Conservation (phyloP, 92 coral and sea anemone species). For the Epizoanthus ramosus region DNA sequence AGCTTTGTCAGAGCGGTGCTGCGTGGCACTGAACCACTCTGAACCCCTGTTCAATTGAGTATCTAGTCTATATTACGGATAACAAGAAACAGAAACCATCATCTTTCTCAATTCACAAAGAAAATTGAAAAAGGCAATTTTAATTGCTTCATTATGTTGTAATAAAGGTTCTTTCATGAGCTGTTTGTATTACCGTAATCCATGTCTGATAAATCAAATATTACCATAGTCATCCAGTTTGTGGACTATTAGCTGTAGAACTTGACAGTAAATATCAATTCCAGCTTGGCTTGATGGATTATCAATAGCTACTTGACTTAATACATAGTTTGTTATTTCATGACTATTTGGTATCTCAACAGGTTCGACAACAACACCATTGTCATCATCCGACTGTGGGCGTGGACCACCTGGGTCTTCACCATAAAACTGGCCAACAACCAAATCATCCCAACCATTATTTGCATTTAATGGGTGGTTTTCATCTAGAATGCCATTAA, state of each 20-base stretch:
- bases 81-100: too few relatives aligned
- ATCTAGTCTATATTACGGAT: too few relatives aligned
- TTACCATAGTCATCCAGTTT: slow-evolving; percentile 27
- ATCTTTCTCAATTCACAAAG: too few relatives aligned
- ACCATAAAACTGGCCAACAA: slow-evolving; percentile 53
- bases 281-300: slow-evolving; percentile 43
- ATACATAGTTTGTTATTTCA: slow-evolving; percentile 42
- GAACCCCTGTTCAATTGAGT: too few relatives aligned
- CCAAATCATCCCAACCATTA: slow-evolving; percentile 45
- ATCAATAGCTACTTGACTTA: slow-evolving; percentile 4
- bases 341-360: slow-evolving; percentile 50
- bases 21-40: too few relatives aligned
- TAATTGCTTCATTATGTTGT: background rate
- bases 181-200: too few relatives aligned
- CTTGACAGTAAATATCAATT: slow-evolving; percentile 54
- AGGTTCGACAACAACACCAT: slow-evolving; percentile 59
- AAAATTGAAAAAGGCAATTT: background rate
- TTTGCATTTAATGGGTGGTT: slow-evolving; percentile 59
- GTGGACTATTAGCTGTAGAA: slow-evolving; percentile 40
- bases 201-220: too few relatives aligned
- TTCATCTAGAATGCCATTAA: slow-evolving; percentile 65
- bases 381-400: slow-evolving; percentile 58
- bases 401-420: slow-evolving; percentile 63
- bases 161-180: too few relatives aligned
- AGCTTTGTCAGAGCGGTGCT: too few relatives aligned